phyloP scores from a whole-genome alignment of 1,140 invertebrate genomes.

The Popillia japonica region DNA sequence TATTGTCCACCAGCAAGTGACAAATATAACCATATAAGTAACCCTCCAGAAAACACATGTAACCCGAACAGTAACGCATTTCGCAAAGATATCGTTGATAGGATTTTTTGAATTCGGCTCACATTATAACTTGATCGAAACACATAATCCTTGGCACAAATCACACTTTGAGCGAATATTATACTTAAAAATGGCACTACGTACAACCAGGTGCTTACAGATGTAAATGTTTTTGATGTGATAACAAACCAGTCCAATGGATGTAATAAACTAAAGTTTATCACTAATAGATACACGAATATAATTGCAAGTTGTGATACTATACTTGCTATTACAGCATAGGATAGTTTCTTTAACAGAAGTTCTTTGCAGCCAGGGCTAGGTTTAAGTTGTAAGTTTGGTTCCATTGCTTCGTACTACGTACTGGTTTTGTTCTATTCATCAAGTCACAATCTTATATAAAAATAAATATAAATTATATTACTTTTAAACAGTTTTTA shows the following conservation, averaged over 20 bases:
- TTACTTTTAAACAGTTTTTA: no score
- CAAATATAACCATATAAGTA: constrained; percentile 69
- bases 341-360: constrained; percentile 61
- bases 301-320: constrained; percentile 64
- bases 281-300: constrained; percentile 63
- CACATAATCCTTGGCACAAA: constrained; percentile 68
- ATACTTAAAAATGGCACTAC: constrained; percentile 64
- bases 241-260: constrained; percentile 63
- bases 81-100: constrained; percentile 67
- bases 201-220: constrained; percentile 65
- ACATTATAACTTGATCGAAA: constrained; percentile 63
- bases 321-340: constrained; percentile 63
- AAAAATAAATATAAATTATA: no score
- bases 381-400: constrained; percentile 24
- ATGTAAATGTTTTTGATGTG: constrained; percentile 63
- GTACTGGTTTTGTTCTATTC: no score
- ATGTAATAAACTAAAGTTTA: constrained; percentile 65
- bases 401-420: constrained; percentile 10
- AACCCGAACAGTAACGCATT: constrained; percentile 67
- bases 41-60: constrained; percentile 67
- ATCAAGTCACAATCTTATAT: no score
- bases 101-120: constrained; percentile 70
- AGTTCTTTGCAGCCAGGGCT: constrained; percentile 60
- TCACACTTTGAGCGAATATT: constrained; percentile 66
- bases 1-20: constrained; percentile 66